Percentiles rank a stretch among this genome's conserved stretches.
Conservation (phyloP, 2,797 vertebrate species). For the Gymnoscopelus microlampas region DNA sequence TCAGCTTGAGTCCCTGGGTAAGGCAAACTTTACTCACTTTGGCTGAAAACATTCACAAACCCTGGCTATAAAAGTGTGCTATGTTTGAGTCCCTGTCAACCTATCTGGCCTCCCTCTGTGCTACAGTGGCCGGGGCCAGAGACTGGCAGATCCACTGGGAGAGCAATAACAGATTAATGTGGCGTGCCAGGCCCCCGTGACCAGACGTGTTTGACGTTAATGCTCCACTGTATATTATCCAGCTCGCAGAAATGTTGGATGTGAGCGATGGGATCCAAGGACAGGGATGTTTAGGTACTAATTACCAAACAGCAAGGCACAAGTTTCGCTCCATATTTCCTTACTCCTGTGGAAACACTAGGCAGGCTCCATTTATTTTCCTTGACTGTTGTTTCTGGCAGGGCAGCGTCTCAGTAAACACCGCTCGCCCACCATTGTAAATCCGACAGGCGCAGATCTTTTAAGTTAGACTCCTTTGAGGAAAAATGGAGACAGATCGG, state of each 20-base stretch:
- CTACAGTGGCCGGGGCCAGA: constrained; percentile 71
- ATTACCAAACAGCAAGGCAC: constrained; percentile 85
- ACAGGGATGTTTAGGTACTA: constrained; percentile 85
- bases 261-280: constrained; percentile 80
- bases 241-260: constrained; percentile 77
- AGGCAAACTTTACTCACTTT: constrained; percentile 73
- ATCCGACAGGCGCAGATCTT: constrained; percentile 85
- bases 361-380: constrained; percentile 86
- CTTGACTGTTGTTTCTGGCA: constrained; percentile 87
- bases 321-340: constrained; percentile 84
- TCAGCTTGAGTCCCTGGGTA: constrained; percentile 72
- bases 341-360: constrained; percentile 86
- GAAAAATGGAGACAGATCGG: constrained; percentile 83
- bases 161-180: constrained; percentile 81
- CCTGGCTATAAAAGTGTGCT: constrained; percentile 57
- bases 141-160: constrained; percentile 74
- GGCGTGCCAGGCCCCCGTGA: constrained; percentile 72
- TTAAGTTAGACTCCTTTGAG: constrained; percentile 83
- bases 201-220: constrained; percentile 85
- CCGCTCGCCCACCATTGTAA: constrained; percentile 84
- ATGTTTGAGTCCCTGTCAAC: constrained; percentile 69
- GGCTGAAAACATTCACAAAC: constrained; percentile 69
- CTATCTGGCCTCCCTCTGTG: constrained; percentile 39
- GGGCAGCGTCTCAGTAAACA: constrained; percentile 80
- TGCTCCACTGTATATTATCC: constrained; percentile 83